These are phyloP conservation scores for Eleginops maclovinus DNA, from an alignment of 2,113 vertebrate genomes.

Conservation along the genomic window DNA sequence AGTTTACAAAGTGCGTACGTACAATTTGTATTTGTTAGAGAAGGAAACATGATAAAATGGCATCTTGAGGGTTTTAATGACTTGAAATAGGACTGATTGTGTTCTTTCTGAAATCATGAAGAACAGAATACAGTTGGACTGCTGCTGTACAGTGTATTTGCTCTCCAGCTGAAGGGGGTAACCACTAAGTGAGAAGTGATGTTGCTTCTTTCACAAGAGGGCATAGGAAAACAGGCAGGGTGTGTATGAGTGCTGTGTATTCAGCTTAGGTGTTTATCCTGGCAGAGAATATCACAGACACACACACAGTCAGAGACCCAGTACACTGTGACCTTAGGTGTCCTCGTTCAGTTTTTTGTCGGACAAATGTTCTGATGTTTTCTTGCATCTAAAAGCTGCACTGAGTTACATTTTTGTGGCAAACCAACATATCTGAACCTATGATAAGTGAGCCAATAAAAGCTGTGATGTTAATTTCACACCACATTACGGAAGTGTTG, in stretches of 20 bases:
- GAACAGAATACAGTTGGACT: neutral
- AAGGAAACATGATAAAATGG: neutral
- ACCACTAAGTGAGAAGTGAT: conserved; percentile 43
- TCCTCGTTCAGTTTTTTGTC: neutral
- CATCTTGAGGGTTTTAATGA: neutral
- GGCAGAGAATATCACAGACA: conserved; percentile 14
- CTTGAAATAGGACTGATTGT: neutral
- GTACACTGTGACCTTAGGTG: neutral
- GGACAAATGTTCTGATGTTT: neutral
- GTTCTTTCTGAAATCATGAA: neutral
- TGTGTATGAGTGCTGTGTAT: conserved; percentile 42
- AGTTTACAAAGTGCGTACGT: neutral
- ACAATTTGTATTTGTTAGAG: neutral
- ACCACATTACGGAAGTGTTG: neutral
- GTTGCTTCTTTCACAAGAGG: conserved; percentile 42
- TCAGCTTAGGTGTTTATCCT: conserved; percentile 53
- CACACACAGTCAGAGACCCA: neutral
- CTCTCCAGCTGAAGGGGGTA: conserved; percentile 31
- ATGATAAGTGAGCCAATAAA: too few relatives aligned
- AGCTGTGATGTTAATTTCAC: neutral
- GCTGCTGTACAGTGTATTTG: neutral
- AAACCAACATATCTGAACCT: neutral
- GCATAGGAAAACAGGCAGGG: conserved; percentile 45
- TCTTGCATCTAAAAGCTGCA: neutral
- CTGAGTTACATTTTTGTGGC: neutral